Evolutionary conservation across 1,140 invertebrate genomes (phyloP).

Genomic region (Drosophila mauritiana): DNA sequence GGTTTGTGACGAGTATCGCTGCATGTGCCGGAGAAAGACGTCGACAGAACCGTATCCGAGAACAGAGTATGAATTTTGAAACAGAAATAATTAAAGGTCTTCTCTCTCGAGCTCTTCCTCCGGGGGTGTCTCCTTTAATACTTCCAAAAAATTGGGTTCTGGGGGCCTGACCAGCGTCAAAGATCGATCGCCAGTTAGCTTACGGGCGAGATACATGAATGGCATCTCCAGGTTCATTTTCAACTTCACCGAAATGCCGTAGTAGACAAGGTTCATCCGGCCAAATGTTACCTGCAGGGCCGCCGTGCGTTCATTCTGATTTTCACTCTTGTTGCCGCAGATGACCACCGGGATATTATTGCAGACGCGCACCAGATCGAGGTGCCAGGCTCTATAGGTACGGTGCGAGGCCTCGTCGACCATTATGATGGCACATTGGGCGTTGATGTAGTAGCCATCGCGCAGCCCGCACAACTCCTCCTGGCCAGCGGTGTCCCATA

Average conservation of each 20-base stretch:
- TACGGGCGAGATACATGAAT: background rate
- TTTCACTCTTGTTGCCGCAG: background rate
- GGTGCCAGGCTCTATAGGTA: background rate
- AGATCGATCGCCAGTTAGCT: background rate
- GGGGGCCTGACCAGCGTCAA: background rate
- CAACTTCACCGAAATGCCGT: background rate
- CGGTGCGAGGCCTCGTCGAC: background rate
- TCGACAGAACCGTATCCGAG: background rate
- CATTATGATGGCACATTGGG: background rate
- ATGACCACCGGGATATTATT: background rate
- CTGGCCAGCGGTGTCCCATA: conserved; percentile 2
- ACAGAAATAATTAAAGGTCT: background rate
- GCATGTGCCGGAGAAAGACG: background rate
- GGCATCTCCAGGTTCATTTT: background rate
- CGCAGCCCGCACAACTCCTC: background rate
- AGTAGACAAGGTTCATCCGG: background rate
- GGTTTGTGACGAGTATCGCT: conserved; percentile 7
- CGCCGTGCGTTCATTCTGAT: rapidly evolving
- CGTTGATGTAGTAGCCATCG: background rate
- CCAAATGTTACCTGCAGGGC: background rate
- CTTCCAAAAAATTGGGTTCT: background rate
- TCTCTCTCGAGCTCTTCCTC: background rate
- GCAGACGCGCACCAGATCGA: background rate
- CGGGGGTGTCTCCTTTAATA: background rate
- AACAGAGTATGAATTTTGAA: conserved; percentile 2